A percentile compares a stretch with the other conserved stretches of the same genome.
These are phyloP conservation scores for Tachysurus fulvidraco DNA, from an alignment of 2,113 vertebrate species.

Conservation along the genomic window DNA sequence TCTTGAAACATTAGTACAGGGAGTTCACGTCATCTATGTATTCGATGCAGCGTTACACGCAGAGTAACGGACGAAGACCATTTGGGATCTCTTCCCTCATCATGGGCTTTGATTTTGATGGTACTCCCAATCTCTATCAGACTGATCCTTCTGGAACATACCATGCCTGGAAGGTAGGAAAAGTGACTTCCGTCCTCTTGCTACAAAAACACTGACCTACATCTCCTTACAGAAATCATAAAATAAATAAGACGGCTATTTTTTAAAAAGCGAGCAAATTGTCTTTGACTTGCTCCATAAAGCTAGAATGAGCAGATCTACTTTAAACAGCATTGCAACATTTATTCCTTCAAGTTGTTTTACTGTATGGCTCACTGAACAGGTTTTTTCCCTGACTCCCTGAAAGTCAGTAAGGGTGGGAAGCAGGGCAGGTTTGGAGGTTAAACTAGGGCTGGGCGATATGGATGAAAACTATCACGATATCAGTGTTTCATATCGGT, in stretches of 20 bases:
- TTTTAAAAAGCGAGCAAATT: too few species aligned
- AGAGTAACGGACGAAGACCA: constrained; percentile 85
- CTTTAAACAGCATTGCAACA: neutral
- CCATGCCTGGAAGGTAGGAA: constrained; percentile 86
- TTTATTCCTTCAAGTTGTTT: too few species aligned
- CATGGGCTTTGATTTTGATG: constrained; percentile 85
- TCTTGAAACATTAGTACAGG: neutral
- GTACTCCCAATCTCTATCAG: constrained; percentile 83
- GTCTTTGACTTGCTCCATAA: too few species aligned
- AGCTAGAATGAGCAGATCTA: too few species aligned
- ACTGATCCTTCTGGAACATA: constrained; percentile 86
- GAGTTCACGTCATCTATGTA: neutral
- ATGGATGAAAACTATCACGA: too few species aligned
- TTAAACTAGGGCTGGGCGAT: too few species aligned
- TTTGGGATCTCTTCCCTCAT: constrained; percentile 87
- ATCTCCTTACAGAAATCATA: neutral
- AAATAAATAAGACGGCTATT: too few species aligned
- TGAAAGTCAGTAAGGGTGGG: too few species aligned
- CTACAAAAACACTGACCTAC: neutral
- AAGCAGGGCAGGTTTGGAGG: too few species aligned
- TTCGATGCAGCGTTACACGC: constrained; percentile 78
- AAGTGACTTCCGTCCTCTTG: too few species aligned
- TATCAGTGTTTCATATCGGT: too few species aligned
- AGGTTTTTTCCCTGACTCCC: neutral
- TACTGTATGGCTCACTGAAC: neutral